Evolutionary conservation across 2,113 vertebrate genomes (phyloP).

Genomic region (Gobius niger): DNA sequence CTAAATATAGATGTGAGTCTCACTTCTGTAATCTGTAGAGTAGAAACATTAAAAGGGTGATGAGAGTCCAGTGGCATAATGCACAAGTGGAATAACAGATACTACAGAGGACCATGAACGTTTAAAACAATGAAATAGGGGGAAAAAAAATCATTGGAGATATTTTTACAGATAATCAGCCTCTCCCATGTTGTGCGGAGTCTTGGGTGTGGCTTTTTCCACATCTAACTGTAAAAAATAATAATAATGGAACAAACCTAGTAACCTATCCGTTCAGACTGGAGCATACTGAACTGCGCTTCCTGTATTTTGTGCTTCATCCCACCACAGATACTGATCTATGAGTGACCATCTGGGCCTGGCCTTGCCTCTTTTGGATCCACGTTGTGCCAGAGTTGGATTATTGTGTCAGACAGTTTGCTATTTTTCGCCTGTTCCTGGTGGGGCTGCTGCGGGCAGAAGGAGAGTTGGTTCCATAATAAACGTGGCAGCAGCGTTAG

Average conservation of each 20-base stretch:
- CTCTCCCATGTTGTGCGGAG: conserved; percentile 56
- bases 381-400: conserved; percentile 38
- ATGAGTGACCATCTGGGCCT: conserved; percentile 30
- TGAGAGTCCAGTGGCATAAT: conserved; percentile 22
- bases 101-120: conserved; percentile 8
- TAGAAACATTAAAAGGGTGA: conserved; percentile 32
- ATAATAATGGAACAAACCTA: conserved; percentile 8
- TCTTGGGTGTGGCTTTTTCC: conserved; percentile 36
- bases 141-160: conserved; percentile 9
- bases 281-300: conserved; percentile 40
- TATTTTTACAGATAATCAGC: conserved; percentile 24
- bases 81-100: conserved; percentile 8
- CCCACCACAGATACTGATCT: conserved; percentile 63
- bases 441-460: conserved; percentile 30
- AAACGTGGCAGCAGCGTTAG: conserved; percentile 38
- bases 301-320: conserved; percentile 39
- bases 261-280: conserved; percentile 62
- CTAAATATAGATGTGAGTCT: conserved; percentile 56
- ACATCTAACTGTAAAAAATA: conserved; percentile 24
- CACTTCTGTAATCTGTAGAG: conserved; percentile 36
- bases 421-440: conserved; percentile 49
- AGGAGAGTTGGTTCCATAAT: conserved; percentile 43
- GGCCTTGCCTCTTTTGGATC: background rate
- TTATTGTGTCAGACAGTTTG: conserved; percentile 41
- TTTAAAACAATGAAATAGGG: conserved; percentile 16